Conservation (phyloP, 1,140 invertebrate genomes). For the Panagrolaimus sp. region DNA sequence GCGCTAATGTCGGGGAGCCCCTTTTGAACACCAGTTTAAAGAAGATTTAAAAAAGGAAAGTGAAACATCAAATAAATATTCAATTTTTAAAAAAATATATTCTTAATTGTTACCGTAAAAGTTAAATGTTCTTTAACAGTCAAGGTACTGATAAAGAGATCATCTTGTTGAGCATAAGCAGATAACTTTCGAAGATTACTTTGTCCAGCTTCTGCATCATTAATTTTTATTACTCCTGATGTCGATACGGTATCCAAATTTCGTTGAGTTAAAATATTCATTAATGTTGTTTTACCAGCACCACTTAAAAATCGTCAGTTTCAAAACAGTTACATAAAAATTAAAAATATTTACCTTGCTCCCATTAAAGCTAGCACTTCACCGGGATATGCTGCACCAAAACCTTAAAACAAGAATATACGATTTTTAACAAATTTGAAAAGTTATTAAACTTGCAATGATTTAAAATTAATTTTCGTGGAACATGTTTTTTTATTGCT, state of each 20-base stretch:
- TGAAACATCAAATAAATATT: too few relatives aligned
- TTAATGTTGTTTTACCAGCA: constrained; percentile 87
- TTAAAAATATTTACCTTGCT: constrained; percentile 46
- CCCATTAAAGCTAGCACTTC: constrained; percentile 87
- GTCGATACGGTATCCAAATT: constrained; percentile 10
- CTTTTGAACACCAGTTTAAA: too few relatives aligned
- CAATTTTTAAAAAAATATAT: too few relatives aligned
- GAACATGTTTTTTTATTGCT: neutral
- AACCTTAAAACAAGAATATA: constrained; percentile 65
- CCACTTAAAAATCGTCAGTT: constrained; percentile 66
- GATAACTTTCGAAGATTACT: constrained; percentile 64
- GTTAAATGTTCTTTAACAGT: constrained; percentile 82
- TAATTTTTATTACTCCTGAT: constrained; percentile 13
- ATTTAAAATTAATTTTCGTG: neutral
- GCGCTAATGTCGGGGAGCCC: too few relatives aligned
- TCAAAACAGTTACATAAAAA: too few relatives aligned
- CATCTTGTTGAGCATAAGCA: constrained; percentile 91
- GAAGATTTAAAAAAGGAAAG: too few relatives aligned
- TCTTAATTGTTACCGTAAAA: constrained; percentile 72
- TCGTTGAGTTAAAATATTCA: constrained; percentile 79
- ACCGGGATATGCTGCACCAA: constrained; percentile 78
- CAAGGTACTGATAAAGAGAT: constrained; percentile 83
- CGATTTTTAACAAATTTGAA: neutral
- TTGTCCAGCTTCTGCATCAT: constrained; percentile 31
- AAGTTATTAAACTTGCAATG: neutral